Conservation (phyloP, 1,140 invertebrate species). For the Theocolax elegans region DNA sequence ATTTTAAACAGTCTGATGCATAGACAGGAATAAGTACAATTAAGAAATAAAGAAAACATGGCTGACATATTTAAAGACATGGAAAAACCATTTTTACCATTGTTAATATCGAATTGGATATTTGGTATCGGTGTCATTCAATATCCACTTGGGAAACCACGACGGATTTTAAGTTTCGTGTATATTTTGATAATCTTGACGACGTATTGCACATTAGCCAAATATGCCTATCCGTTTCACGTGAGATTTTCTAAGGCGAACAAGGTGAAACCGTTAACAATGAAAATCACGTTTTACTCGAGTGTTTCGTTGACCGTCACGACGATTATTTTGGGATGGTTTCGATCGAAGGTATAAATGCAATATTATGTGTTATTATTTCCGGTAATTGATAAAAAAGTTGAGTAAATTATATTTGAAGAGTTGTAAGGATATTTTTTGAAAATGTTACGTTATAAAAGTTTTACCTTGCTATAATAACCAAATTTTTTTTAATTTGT, state of each 20-base stretch:
- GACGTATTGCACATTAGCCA: not conserved
- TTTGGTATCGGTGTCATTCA: conserved; percentile 33
- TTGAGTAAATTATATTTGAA: no score
- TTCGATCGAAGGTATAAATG: not conserved
- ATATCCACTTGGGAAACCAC: conserved; percentile 28
- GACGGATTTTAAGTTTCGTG: conserved; percentile 5
- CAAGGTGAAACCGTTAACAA: not conserved
- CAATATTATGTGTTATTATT: no score
- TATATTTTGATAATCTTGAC: conserved; percentile 2
- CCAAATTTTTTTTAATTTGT: no score
- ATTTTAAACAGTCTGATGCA: no score
- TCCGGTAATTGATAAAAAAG: no score
- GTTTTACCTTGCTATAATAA: no score
- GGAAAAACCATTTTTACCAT: not conserved
- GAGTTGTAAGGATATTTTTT: no score
- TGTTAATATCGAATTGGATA: conserved; percentile 26
- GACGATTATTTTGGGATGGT: conserved; percentile 13
- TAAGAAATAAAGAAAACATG: no score
- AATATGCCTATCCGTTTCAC: not conserved
- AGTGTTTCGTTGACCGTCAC: not conserved
- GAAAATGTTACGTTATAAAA: no score
- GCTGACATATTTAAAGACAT: no score
- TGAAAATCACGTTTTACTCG: not conserved
- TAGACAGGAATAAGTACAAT: no score
- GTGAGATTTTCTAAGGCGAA: not conserved